These are phyloP conservation scores for Dorcus parallelipipedus DNA, from an alignment of 2,888 invertebrate genomes.

Conservation along the genomic window DNA sequence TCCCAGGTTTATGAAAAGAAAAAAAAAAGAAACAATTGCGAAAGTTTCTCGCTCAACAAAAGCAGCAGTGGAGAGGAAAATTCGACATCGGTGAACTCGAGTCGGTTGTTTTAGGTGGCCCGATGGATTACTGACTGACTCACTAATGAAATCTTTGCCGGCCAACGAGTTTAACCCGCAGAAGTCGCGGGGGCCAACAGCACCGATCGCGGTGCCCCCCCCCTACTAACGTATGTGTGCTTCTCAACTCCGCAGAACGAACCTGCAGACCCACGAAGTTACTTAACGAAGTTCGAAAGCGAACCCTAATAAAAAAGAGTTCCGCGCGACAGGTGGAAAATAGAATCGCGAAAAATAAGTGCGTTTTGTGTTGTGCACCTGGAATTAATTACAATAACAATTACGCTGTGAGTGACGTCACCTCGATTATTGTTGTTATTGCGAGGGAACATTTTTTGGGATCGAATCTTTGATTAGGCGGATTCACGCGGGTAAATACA, in stretches of 20 bases:
- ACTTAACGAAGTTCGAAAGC: background rate
- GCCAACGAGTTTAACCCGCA: slow-evolving; percentile 28
- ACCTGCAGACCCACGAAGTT: background rate
- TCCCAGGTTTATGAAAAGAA: no score
- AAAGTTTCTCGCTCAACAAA: no score
- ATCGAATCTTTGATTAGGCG: slow-evolving; percentile 7
- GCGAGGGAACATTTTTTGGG: slow-evolving; percentile 17
- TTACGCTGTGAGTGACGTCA: slow-evolving; percentile 24
- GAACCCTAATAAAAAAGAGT: background rate
- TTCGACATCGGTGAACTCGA: no score
- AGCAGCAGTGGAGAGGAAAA: no score
- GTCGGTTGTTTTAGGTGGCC: no score
- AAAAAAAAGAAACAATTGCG: no score
- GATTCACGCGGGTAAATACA: background rate
- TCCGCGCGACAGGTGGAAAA: slow-evolving; percentile 1
- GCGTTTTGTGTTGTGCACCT: no score
- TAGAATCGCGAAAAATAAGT: background rate
- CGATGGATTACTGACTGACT: no score
- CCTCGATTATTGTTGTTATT: slow-evolving; percentile 16
- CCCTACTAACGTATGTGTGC: slow-evolving; percentile 15
- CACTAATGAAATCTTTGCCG: slow-evolving; percentile 10
- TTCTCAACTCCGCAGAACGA: background rate
- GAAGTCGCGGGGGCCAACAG: slow-evolving; percentile 15
- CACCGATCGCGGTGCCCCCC: slow-evolving; percentile 21
- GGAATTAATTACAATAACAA: background rate